These are phyloP conservation scores for Trachythela sp. DNA, from an alignment of 64 coral and sea anemone genomes.

Conservation along the genomic window DNA sequence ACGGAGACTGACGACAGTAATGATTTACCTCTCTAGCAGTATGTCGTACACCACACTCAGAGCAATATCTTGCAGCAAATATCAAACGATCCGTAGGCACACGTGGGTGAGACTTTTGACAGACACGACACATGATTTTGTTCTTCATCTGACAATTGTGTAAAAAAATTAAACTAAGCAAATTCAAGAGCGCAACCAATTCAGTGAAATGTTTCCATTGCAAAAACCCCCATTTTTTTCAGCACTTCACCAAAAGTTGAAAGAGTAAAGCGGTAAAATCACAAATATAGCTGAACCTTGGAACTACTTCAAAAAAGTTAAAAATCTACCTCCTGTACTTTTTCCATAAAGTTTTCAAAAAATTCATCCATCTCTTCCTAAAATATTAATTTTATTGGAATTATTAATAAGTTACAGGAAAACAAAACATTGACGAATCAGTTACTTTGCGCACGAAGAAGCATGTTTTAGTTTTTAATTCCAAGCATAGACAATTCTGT, in stretches of 20 bases:
- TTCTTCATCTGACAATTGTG: not conserved
- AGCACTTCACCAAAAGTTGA: no score
- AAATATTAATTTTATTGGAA: not conserved
- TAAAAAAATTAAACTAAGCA: not conserved
- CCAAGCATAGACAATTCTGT: no score
- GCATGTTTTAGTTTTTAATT: no score
- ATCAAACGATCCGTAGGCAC: not conserved
- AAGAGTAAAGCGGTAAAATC: no score
- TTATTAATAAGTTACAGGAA: not conserved
- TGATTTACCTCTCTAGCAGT: not conserved
- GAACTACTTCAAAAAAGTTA: not conserved
- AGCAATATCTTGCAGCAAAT: constrained; percentile 9
- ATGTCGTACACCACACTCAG: not conserved
- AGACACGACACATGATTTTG: not conserved
- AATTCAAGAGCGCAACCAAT: no score
- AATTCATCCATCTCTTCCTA: constrained; percentile 9
- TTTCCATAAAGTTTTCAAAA: not conserved
- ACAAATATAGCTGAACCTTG: no score
- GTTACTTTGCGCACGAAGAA: no score
- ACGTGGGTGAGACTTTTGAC: not conserved
- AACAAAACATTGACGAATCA: not conserved
- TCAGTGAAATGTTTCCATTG: no score
- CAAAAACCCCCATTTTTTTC: no score
- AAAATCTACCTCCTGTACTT: not conserved
- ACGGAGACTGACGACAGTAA: no score